phyloP scores from a whole-genome alignment of 64 coral and sea anemone species.

The Dendronephthya gigantea region DNA sequence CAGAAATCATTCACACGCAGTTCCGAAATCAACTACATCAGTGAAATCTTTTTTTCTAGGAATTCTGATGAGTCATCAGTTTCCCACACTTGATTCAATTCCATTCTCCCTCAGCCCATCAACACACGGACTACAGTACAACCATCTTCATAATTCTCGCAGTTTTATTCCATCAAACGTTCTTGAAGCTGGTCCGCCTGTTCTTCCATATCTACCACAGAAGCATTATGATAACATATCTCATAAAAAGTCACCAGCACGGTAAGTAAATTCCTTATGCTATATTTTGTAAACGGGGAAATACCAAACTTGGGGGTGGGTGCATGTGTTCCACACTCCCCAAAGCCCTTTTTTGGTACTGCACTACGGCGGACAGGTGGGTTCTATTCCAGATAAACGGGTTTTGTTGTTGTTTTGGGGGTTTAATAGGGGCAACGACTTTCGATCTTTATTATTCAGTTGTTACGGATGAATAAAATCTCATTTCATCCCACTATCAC shows the following conservation, averaged over 20 bases:
- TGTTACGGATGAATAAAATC: too few relatives aligned
- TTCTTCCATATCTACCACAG: neutral
- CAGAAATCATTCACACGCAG: too few relatives aligned
- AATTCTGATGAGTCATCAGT: neutral
- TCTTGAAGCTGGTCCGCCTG: neutral
- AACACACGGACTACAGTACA: neutral
- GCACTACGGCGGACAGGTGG: too few relatives aligned
- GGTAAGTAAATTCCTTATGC: neutral
- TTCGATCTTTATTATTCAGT: too few relatives aligned
- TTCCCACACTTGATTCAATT: neutral
- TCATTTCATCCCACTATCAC: too few relatives aligned
- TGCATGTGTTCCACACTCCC: too few relatives aligned
- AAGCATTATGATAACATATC: neutral
- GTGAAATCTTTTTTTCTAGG: neutral
- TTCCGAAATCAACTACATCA: neutral
- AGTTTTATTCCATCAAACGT: neutral
- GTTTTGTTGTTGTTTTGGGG: too few relatives aligned
- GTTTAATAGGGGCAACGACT: too few relatives aligned
- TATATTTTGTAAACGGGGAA: too few relatives aligned
- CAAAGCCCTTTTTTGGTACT: too few relatives aligned
- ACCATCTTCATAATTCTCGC: neutral
- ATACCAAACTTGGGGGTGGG: too few relatives aligned
- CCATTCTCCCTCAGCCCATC: neutral
- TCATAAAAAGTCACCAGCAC: neutral
- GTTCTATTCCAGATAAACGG: too few relatives aligned